Evolutionary conservation across 2,113 vertebrate species (phyloP), one percentile per base, ranked within the genome.

Genomic region (Triplophysa tibetana): DNA sequence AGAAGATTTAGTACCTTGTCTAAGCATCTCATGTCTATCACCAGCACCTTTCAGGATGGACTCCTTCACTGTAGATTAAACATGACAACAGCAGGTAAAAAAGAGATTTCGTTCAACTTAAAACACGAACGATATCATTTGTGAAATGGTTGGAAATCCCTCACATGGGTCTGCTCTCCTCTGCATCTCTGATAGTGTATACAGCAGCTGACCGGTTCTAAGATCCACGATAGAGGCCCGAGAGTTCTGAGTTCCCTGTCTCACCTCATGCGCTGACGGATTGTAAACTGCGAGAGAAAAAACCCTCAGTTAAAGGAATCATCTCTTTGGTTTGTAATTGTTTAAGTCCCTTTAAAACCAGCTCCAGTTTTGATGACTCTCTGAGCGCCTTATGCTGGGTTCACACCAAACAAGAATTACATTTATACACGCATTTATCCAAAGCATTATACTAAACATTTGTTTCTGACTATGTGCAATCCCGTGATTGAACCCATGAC

Each of bases 1-100:
- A 26, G 86, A 87, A 4, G 89, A n/a, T n/a, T 91, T 87, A 0
- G 83, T 91, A 2, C 86, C 90, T 77, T 91, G 85, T 48, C 70
- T 26, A 17, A 10, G 24, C 19, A 73, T 23, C 50, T 16, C 58
- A 45, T 62, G 33, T 48, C 16, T 26, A 21, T 67, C 19, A 41
- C 33, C 24, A 41, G 29, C 11, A 29, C 70, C 61, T 1, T 29
- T 62, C 52, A 75, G 83, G 16, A 76, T 67, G 17, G 62, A 85
- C 67, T 88, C 84, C 0, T 75, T 23, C 21, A 56, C 81, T 80
- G 62, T 10, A 62, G n/a, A 48, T 4, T 29, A 60, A 52, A 76
- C 1, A 10, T 26, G 9, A 52, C 3, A 43, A 9, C 52, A n/a
- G 26, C 6, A 61, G 12, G 38, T 14, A 3, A 16, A 43, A 7